These are phyloP conservation scores for Smittia sp. DNA, from an alignment of 2,888 invertebrate genomes.

Conservation along the genomic window DNA sequence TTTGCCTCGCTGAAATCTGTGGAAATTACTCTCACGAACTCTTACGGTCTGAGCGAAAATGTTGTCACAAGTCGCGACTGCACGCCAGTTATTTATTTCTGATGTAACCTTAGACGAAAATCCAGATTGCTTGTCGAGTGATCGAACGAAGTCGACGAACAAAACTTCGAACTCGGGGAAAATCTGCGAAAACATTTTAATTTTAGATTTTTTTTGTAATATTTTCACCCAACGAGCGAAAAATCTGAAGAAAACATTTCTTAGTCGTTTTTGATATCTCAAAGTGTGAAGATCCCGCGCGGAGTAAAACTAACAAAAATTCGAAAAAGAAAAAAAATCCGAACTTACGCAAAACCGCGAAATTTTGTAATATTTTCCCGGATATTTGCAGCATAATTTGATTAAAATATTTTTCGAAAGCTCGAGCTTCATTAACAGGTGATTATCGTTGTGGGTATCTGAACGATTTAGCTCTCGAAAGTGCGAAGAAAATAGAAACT, in stretches of 20 bases:
- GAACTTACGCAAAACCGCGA: conserved; percentile 4
- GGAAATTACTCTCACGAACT: neutral
- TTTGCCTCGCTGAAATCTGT: neutral
- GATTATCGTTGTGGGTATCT: neutral
- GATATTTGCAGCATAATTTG: neutral
- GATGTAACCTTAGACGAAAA: neutral
- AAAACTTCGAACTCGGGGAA: conserved; percentile 14
- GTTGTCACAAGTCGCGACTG: neutral
- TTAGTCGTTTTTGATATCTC: conserved; percentile 41
- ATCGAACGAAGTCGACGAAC: neutral
- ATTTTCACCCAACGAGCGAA: conserved; percentile 34
- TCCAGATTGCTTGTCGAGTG: neutral
- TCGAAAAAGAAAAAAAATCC: conserved; percentile 18
- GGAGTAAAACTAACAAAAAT: conserved; percentile 17
- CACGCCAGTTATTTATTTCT: neutral
- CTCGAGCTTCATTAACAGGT: neutral
- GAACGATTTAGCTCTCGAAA: neutral
- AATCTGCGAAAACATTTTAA: conserved; percentile 22
- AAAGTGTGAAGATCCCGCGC: conserved; percentile 39
- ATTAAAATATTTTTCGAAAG: neutral
- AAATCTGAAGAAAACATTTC: conserved; percentile 31
- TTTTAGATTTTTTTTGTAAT: conserved; percentile 39
- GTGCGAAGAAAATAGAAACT: neutral
- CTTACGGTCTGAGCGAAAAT: neutral
- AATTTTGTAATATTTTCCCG: neutral